Conservation (phyloP, 2,797 vertebrate species). For the Myotis pilosus region DNA sequence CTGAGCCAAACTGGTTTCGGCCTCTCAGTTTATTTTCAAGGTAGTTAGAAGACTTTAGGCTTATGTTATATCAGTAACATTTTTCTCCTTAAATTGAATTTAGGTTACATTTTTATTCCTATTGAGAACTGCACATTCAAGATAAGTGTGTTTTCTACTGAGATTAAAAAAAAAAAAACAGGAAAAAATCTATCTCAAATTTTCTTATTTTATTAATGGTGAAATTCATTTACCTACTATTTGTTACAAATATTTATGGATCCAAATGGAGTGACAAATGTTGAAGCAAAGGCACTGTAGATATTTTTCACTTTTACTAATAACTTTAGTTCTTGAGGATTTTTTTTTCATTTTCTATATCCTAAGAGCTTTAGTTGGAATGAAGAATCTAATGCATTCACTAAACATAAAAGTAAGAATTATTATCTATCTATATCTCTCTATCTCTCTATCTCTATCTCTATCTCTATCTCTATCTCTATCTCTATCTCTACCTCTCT, state of each 20-base stretch:
- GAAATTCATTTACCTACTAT: constrained; percentile 81
- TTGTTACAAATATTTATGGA: constrained; percentile 86
- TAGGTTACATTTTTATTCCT: background rate
- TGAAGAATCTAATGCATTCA: background rate
- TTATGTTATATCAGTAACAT: background rate
- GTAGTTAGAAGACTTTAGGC: background rate
- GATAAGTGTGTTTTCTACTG: constrained; percentile 59
- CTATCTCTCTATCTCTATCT: too few relatives aligned
- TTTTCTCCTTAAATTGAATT: background rate
- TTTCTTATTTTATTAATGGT: constrained; percentile 81
- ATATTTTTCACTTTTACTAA: constrained; percentile 83
- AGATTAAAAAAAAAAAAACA: background rate
- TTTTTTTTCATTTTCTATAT: background rate
- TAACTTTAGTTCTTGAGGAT: constrained; percentile 80
- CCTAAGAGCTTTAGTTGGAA: background rate
- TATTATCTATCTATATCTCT: background rate
- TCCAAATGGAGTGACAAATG: constrained; percentile 84
- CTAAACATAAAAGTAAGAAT: background rate
- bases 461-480: background rate
- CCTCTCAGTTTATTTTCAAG: background rate
- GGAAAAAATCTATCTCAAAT: constrained; percentile 65
- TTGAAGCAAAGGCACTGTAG: constrained; percentile 80
- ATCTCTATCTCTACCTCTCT: background rate
- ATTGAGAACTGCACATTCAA: background rate
- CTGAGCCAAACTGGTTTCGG: too few relatives aligned